A percentile compares a stretch with the other conserved stretches of the same genome.
Conservation (phyloP, 2,113 vertebrate genomes). For the Falco punctatus region DNA sequence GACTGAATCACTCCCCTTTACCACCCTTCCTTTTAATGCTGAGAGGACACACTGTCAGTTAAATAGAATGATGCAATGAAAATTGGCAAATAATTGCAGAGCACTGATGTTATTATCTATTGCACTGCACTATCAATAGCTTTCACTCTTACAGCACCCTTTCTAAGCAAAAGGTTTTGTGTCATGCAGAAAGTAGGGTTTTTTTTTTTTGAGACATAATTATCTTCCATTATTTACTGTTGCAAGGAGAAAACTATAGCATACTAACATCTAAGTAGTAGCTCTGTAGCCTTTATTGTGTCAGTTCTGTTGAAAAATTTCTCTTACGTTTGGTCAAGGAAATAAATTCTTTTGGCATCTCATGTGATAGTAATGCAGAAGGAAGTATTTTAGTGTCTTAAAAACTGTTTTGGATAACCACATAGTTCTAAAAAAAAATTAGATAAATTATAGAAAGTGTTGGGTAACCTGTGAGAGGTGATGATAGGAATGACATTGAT, state of each 20-base stretch:
- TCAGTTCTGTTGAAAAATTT: neutral
- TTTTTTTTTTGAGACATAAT: neutral
- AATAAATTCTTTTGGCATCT: neutral
- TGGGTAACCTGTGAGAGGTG: neutral
- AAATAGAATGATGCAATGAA: neutral
- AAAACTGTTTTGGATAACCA: neutral
- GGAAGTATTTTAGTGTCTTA: neutral
- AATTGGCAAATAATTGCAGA: neutral
- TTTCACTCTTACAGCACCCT: neutral
- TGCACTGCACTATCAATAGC: neutral
- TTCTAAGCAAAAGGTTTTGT: neutral
- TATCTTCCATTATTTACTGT: neutral
- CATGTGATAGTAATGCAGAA: neutral
- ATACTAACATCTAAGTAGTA: neutral
- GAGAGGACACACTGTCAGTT: neutral
- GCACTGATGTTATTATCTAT: neutral
- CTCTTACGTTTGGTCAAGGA: neutral
- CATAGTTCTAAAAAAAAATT: neutral
- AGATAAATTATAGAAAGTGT: neutral
- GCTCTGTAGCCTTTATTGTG: neutral
- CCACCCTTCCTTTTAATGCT: neutral
- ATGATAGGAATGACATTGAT: neutral
- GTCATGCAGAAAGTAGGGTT: neutral
- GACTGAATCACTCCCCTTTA: neutral
- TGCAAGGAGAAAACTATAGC: neutral